These are phyloP conservation scores for Myopa tessellatipennis DNA, from an alignment of 2,888 invertebrate species.

Conservation along the genomic window DNA sequence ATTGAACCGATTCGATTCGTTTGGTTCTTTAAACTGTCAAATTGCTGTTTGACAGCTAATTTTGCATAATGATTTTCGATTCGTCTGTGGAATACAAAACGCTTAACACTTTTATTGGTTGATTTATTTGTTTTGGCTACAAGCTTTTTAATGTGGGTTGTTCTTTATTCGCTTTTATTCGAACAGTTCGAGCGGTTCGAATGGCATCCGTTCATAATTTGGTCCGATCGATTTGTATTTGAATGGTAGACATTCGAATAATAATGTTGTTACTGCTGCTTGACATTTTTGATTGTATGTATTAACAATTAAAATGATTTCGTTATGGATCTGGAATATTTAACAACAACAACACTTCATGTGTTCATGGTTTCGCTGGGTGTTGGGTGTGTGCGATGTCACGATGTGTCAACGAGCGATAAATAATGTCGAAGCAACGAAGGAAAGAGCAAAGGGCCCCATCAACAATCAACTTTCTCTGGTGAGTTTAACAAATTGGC, in stretches of 20 bases:
- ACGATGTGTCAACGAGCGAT: background rate
- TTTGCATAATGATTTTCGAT: constrained; percentile 50
- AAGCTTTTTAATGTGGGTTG: constrained; percentile 20
- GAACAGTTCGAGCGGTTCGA: background rate
- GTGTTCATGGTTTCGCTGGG: background rate
- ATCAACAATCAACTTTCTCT: no score
- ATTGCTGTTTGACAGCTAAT: constrained; percentile 48
- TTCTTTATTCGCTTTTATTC: background rate
- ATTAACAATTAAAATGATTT: constrained; percentile 63
- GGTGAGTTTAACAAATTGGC: no score
- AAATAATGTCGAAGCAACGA: background rate
- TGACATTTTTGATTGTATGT: constrained; percentile 55
- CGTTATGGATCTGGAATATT: constrained; percentile 50
- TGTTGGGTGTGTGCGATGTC: background rate
- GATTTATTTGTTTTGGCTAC: constrained; percentile 34
- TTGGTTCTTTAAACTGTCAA: constrained; percentile 32
- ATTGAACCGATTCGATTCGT: constrained; percentile 19
- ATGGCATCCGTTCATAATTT: background rate
- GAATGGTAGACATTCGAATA: constrained; percentile 30
- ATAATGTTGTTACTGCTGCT: background rate
- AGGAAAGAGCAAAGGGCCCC: background rate
- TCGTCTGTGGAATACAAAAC: constrained; percentile 38
- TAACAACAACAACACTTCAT: background rate
- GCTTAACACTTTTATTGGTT: constrained; percentile 30
- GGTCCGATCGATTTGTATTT: constrained; percentile 11